Evolutionary conservation across 2,797 vertebrate genomes (phyloP), one percentile per base, ranked within the genome.

Genomic region (Pampus argenteus): DNA sequence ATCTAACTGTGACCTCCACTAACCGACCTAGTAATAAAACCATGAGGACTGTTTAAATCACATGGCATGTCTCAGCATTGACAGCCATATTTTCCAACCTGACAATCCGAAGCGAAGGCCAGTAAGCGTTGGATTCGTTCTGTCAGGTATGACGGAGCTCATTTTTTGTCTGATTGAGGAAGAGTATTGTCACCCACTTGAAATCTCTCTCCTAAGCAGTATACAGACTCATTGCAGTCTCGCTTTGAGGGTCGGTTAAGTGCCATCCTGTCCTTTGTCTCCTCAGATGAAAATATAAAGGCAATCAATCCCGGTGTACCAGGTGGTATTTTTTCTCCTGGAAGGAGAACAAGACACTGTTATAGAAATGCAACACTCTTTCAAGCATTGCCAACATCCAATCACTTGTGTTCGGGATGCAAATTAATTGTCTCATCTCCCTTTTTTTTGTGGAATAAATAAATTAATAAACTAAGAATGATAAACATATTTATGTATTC

Each of bases 301-400:
- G 40, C 28, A 45, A 49, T 29, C 45, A 29, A 29, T 29, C 25
- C 38, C 28, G 34, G 20, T 20, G 36, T 31, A 44, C 52, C 54
- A 58, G 45, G 13, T 51, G 28, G n/a, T 31, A 9, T 66, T 67
- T 61, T 61, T 52, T 45, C 10, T 66, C 10, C 17, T 17, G 1
- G 38, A 48, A 57, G 61, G 5, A 65, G 28, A 55, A 23, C 50
- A 50, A 31, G 58, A 64, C 36, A 47, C 28, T 2, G 34, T 17
- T 76, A 6, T 10, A 47, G 49, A 45, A 26, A 55, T 23, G 6
- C 8, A 48, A 13, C 42, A 0, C 49, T 66, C 7, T 67, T 50
- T 57, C 45, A 69, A 75, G 42, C 36, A 25, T 20, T 48, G 38
- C 40, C 38, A 60, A 74, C 11, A 47, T 52, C 25, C 14, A 29